Conservation (phyloP, 2,888 invertebrate species). For the Aphidoletes aphidimyza region DNA sequence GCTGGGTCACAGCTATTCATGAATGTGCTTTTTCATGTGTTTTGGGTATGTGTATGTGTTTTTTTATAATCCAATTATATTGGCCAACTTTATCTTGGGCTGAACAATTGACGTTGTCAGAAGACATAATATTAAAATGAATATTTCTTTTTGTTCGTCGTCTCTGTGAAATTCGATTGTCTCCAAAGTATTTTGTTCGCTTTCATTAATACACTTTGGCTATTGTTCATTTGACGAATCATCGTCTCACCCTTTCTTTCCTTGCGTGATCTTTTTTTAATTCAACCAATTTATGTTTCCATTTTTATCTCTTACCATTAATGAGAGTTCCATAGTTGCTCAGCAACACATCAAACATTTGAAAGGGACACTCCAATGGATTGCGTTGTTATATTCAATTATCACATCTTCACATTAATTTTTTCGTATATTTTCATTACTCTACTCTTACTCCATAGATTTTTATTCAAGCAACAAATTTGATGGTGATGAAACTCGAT, state of each 20-base stretch:
- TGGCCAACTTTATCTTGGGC: no score
- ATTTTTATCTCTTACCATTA: conserved; percentile 14
- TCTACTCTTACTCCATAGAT: not conserved
- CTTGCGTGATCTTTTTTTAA: not conserved
- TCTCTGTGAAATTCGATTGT: no score
- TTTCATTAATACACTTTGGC: no score
- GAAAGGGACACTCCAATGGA: not conserved
- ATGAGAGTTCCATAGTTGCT: not conserved
- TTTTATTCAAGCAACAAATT: not conserved
- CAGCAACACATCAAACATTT: not conserved
- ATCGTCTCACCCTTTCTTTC: no score
- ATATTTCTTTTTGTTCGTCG: not conserved
- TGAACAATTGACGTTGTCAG: not conserved
- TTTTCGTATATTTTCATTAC: not conserved
- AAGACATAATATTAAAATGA: not conserved
- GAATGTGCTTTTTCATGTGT: no score
- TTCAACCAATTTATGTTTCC: conserved; percentile 37
- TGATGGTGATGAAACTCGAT: not conserved
- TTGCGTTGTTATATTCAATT: conserved; percentile 8
- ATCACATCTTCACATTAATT: not conserved
- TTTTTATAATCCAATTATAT: no score
- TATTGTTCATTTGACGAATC: no score
- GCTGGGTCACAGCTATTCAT: no score
- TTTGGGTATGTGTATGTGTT: no score
- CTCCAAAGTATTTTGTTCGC: no score